Conservation (phyloP, 2,888 invertebrate genomes). For the Phaonia tiefii region DNA sequence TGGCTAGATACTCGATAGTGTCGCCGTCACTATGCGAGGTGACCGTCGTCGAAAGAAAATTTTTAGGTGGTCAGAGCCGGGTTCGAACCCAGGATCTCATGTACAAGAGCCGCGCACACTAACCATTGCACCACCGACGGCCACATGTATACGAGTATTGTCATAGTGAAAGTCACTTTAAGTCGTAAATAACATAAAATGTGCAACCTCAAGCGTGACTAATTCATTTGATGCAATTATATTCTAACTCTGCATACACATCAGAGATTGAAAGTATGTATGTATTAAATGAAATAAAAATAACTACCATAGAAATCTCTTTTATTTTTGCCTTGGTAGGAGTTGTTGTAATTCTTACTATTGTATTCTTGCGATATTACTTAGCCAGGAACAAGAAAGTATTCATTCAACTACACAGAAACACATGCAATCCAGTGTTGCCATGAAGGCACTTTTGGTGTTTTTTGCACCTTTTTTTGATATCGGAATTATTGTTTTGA, state of each 20-base stretch:
- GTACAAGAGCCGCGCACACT: too few species aligned
- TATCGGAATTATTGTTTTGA: too few species aligned
- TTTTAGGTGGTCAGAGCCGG: too few species aligned
- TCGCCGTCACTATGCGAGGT: too few species aligned
- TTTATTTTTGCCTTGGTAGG: too few species aligned
- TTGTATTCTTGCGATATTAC: slow-evolving; percentile 54
- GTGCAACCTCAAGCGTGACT: slow-evolving; percentile 69
- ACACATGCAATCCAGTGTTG: slow-evolving; percentile 17
- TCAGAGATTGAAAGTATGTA: background rate
- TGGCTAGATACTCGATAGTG: too few species aligned
- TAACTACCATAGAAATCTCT: slow-evolving; percentile 20
- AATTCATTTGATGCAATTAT: slow-evolving; percentile 68
- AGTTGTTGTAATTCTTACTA: slow-evolving; percentile 60
- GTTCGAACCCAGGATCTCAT: too few species aligned
- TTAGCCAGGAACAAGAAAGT: slow-evolving; percentile 43
- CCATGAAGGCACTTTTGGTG: too few species aligned
- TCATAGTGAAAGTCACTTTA: slow-evolving; percentile 66
- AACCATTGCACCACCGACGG: too few species aligned
- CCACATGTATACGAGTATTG: too few species aligned
- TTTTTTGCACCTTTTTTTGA: too few species aligned
- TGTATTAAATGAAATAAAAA: slow-evolving; percentile 6
- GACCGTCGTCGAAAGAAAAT: too few species aligned
- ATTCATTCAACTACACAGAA: slow-evolving; percentile 39
- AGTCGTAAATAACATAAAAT: slow-evolving; percentile 66
- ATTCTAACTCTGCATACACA: slow-evolving; percentile 53